Base-by-base conservation (phyloP, 2,888 invertebrate genomes). In the Allolobophora icterica region DNA sequence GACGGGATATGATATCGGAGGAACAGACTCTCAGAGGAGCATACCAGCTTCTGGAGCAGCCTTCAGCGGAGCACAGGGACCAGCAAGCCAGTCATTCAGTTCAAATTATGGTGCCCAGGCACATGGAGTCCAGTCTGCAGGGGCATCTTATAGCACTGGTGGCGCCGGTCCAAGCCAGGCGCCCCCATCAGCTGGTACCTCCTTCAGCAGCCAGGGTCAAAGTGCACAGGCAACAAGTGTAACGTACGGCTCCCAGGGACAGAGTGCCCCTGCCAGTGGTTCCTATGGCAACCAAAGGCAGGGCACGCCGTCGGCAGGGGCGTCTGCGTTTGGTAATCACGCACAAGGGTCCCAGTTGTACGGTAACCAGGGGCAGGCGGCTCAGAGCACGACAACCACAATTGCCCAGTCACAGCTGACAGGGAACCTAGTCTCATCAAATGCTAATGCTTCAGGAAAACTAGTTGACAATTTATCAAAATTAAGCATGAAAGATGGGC, bases 241-340 rank as follows among this genome's bases (percentile, higher is more conserved):
- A 11, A 71, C 71, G 8, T 71, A 71, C 21, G 87, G 87, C 38
- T 24, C 87, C 6, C 87, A 35, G 87, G 87, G 87, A 87, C 87
- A 87, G 87, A 17, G 87, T 35, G 87, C 87, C 24, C 24, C 87
- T 19, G 34, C 87, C 24, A 24, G 87, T 17, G 35, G 87, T 34
- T 38, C 87, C 38, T 38, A 35, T 35, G 87, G 87, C 4, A 87
- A 87, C 87, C 87, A 87, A 19, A 87, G 87, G 38, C 87, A 87
- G 87, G 35, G 34, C 17, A 24, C 87, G 71, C 71, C 71, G 38
- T 34, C 87, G 21, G 87, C 87, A 21, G 87, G 87, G 87, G 71
- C 71, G 71, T 38, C 87, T 17, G 87, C 35, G 15, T 87, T 87
- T 35, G 87, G 35, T 35, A 87, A 87, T 24, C 52, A 52, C 21